These are phyloP conservation scores for Sylvilagus floridanus DNA, from an alignment of 2,797 vertebrate species.

Conservation along the genomic window DNA sequence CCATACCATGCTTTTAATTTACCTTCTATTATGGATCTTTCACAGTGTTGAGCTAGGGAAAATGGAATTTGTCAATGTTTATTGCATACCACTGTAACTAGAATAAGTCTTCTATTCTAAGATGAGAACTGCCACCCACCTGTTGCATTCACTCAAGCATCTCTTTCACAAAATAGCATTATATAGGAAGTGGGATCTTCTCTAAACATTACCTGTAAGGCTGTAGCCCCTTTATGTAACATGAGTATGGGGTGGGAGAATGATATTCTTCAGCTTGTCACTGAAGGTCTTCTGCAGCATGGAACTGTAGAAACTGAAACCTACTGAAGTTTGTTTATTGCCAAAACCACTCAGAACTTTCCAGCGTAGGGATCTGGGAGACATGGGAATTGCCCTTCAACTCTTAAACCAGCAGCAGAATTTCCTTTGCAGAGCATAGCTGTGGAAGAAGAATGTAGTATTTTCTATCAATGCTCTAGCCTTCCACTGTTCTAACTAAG, in stretches of 20 bases:
- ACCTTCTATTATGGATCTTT: not conserved
- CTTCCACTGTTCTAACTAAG: not conserved
- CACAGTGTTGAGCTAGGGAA: not conserved
- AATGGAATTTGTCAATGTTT: not conserved
- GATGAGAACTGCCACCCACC: not conserved
- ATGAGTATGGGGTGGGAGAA: not conserved
- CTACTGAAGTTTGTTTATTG: not conserved
- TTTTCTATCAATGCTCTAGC: too few relatives aligned
- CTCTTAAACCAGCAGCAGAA: not conserved
- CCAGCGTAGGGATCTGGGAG: not conserved
- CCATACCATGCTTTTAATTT: too few relatives aligned
- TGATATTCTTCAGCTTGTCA: not conserved
- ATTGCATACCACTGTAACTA: not conserved
- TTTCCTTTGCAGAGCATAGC: not conserved
- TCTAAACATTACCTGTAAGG: not conserved
- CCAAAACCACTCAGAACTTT: not conserved
- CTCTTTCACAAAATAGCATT: not conserved
- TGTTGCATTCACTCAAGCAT: not conserved
- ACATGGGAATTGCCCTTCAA: not conserved
- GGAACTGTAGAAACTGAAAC: not conserved
- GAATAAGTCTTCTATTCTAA: not conserved
- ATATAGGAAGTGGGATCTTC: too few relatives aligned
- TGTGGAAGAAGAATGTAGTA: too few relatives aligned
- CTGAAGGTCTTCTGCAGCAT: not conserved
- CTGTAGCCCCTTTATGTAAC: not conserved